phyloP scores from a whole-genome alignment of 2,113 vertebrate species.

The Gymnobelideus leadbeateri region DNA sequence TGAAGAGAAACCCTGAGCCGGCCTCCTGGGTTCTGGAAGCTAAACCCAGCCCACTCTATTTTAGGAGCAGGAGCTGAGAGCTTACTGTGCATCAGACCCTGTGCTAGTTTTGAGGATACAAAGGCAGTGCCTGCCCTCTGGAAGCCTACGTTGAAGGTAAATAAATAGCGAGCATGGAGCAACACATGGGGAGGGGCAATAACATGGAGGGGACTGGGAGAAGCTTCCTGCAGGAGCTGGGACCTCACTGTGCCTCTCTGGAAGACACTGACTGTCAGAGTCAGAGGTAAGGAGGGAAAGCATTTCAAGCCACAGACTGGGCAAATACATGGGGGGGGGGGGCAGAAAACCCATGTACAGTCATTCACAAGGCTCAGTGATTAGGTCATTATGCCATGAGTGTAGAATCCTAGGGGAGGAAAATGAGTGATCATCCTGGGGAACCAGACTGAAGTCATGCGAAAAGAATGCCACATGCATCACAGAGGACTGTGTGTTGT shows the following conservation, averaged over 20 bases:
- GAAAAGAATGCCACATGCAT: neutral
- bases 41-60: neutral
- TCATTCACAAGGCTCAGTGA: neutral
- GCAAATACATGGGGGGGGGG: neutral
- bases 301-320: neutral
- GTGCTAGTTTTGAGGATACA: neutral
- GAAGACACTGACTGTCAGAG: neutral
- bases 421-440: neutral
- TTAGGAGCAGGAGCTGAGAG: neutral
- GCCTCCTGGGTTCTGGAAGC: neutral
- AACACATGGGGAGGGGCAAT: rapidly evolving
- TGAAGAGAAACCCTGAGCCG: neutral
- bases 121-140: neutral
- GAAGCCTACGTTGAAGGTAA: neutral
- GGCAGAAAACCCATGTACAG: neutral
- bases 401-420: neutral
- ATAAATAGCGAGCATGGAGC: neutral
- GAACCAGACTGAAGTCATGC: neutral
- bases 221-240: neutral
- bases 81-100: neutral
- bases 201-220: neutral
- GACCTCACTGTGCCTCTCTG: neutral
- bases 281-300: neutral
- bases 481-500: neutral
- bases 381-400: neutral